Evolutionary conservation across 2,797 vertebrate species (phyloP), one percentile per base, ranked within the genome.

Genomic region (Gallinago solitaria): DNA sequence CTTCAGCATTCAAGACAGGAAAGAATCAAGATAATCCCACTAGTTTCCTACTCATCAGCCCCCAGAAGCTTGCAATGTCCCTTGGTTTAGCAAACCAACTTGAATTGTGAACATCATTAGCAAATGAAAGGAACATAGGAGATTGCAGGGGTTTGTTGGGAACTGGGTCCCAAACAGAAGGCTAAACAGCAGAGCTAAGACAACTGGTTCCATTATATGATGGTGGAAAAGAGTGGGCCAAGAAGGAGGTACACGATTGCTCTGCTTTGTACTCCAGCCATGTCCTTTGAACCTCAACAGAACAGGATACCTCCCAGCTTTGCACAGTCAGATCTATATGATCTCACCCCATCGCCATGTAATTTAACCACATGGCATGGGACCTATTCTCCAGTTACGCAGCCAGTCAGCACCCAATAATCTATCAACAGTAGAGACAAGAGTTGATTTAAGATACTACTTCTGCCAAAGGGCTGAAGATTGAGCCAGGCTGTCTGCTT

Each of bases 391-490:
- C 69, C 91, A 83, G 51, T 71, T 88, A 59, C 15, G 3, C 51
- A 54, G 20, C 37, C 69, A 19, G 79, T 75, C 87, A 67, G 41
- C 73, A 90, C 92, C 90, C 95, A 95, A 85, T 67, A 86, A 80
- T 27, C 57, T 75, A 91, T 97, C 95, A 96, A 53, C 92, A 92
- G 43, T 1, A 57, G 50, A 85, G 56, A 61, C 47, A 53, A 56
- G n/a, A 75, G 57, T 18, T 93, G 93, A 97, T 97, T 96, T 95
- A 97, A 95, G 65, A 93, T 60, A 90, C 35, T 33, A 7, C 32
- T 79, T 56, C 56, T 82, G 56, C 51, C 73, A 93, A 75, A 50
- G 25, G 25, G 54, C 27, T 89, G 57, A 53, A 69, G 37, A 16
- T 19, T 28, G 67, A 64, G 47, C 82, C 78, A 76, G 67, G 45